Base-by-base conservation (phyloP, 2,888 invertebrate genomes). In the Acrobasis consociella region DNA sequence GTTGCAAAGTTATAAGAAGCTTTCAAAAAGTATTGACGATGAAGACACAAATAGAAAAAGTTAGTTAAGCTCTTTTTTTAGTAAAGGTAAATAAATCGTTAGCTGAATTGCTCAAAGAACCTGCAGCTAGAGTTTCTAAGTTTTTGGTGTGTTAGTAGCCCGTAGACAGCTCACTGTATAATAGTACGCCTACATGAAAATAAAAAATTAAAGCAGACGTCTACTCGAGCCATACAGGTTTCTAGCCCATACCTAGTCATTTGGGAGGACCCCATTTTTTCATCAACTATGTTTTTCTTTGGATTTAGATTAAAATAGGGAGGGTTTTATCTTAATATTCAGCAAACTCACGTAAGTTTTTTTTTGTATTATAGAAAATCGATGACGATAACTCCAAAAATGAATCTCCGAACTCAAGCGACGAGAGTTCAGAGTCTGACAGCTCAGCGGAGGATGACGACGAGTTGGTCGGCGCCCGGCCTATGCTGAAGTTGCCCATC, bases 401-500 rank as follows among this genome's bases (percentile, higher is more conserved):
- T 65, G 88, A 87, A 62, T 72, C 83, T 8, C 80, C 77, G 49
- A 85, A 83, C 73, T 82, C 85, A 15, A 86, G 85, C 64, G 88
- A 89, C 15, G 93, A 94, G 72, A 86, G 89, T 63, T 93, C 93
- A 11, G 94, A 93, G 76, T 93, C 93, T 15, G 94, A 93, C 80
- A 94, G 93, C 72, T 91, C 93, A 0, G 94, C 93, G 49, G 94
- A 94, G 66, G 94, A 92, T 16, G 94, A 95, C 38, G 93, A 90
- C 65, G 92, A 94, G 58, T 93, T 94, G 60, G 94, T 95, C 66
- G 88, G 93, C 70, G 89, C 93, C 68, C 84, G 93, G 56, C 95
- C 86, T 81, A 94, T 87, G 75, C 94, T 96, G 80, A 96, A 96
- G 83, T 89, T 97, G 81, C 97, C 97, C 65, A 93, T 97, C 64